Percentiles rank a stretch among this genome's conserved stretches.
phyloP scores from a whole-genome alignment of 2,113 vertebrate species.

The Aplodontia rufa region DNA sequence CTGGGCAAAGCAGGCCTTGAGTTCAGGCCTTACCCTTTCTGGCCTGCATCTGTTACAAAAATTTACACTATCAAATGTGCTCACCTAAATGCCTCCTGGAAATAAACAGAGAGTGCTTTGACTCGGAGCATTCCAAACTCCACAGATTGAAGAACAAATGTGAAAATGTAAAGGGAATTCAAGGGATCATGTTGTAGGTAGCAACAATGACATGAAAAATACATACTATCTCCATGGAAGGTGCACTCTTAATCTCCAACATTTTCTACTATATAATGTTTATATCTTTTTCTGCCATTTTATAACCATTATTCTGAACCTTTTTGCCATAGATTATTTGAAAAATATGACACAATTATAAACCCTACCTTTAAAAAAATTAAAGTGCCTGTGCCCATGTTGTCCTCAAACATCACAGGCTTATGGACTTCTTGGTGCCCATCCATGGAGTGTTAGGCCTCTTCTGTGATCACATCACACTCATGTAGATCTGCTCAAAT shows the following conservation, averaged over 20 bases:
- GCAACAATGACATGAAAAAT: neutral
- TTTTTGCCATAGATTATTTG: too few relatives aligned
- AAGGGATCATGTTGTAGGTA: neutral
- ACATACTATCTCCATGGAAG: too few relatives aligned
- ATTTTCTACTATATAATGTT: neutral
- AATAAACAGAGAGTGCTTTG: neutral
- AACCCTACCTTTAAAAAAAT: neutral
- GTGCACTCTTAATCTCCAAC: neutral
- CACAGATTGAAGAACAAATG: neutral
- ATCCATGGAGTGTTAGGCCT: neutral
- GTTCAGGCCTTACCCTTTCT: neutral
- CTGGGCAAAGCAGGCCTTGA: neutral
- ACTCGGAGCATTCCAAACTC: neutral
- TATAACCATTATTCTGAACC: too few relatives aligned
- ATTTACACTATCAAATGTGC: neutral
- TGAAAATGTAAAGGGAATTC: neutral
- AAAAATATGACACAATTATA: neutral
- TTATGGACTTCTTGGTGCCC: neutral
- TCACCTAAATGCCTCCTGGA: neutral
- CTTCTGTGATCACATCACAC: neutral
- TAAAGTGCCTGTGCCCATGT: accelerated
- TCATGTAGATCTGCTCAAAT: neutral
- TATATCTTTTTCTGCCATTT: neutral
- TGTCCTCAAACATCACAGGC: neutral
- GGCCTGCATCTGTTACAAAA: neutral